Evolutionary conservation across 2,797 vertebrate species (phyloP).

Genomic region (Perodicticus potto): DNA sequence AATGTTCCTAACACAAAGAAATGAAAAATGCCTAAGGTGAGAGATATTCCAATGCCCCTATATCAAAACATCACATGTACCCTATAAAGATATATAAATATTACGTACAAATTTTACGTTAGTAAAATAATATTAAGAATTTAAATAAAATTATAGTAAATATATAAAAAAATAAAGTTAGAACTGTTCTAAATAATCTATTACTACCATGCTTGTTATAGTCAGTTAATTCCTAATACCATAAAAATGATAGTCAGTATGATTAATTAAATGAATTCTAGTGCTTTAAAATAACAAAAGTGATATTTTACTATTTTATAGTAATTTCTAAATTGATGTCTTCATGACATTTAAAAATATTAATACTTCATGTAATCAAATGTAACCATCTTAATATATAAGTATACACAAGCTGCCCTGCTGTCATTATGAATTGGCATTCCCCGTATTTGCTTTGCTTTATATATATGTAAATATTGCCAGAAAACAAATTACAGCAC

Average conservation of each 20-base stretch:
- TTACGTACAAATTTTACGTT: background rate
- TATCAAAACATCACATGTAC: background rate
- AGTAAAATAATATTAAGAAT: background rate
- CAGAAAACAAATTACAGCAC: background rate
- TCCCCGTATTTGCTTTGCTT: background rate
- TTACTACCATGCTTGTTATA: background rate
- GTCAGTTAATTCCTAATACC: background rate
- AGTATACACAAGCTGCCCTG: background rate
- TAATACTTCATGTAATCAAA: background rate
- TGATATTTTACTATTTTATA: background rate
- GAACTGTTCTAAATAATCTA: background rate
- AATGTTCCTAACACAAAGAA: background rate
- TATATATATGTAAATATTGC: background rate
- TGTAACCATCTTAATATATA: background rate
- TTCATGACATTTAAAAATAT: slow-evolving; percentile 18
- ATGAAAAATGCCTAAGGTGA: background rate
- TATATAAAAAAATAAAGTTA: background rate
- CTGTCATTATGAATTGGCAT: background rate
- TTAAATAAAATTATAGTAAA: background rate
- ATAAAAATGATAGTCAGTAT: background rate
- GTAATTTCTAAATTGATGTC: background rate
- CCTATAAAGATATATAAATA: background rate
- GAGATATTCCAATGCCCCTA: background rate
- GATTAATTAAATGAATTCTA: background rate
- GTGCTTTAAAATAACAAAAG: background rate